These are phyloP conservation scores for Uropsilus gracilis DNA, from an alignment of 2,113 vertebrate genomes.

Conservation along the genomic window DNA sequence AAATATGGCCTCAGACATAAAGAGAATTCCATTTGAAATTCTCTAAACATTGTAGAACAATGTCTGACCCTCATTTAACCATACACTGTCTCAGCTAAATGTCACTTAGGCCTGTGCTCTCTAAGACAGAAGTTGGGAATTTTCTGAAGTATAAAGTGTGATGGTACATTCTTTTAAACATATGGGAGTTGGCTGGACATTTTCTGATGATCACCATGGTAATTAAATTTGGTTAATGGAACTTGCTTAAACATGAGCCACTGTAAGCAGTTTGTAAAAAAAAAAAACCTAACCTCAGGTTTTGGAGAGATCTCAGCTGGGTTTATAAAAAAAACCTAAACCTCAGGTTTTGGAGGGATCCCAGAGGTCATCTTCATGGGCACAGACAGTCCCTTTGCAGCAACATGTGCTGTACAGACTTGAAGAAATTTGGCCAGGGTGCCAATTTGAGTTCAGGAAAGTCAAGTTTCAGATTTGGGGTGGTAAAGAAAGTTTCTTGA, in stretches of 20 bases:
- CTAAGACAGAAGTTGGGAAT: neutral
- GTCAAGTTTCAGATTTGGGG: slow-evolving; percentile 53
- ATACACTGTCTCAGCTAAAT: neutral
- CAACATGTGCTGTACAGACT: neutral
- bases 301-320: slow-evolving; percentile 57
- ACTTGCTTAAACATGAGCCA: slow-evolving; percentile 44
- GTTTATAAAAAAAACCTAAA: no score
- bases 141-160: neutral
- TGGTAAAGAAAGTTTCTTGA: slow-evolving; percentile 47
- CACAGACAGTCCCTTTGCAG: slow-evolving; percentile 38
- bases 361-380: slow-evolving; percentile 4
- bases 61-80: slow-evolving; percentile 3
- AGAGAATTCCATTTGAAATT: neutral
- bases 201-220: slow-evolving; percentile 10
- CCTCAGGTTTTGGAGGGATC: slow-evolving; percentile 33
- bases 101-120: neutral
- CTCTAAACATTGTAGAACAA: neutral
- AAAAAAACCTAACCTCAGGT: neutral
- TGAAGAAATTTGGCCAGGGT: slow-evolving; percentile 9
- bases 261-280: slow-evolving; percentile 16
- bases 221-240: slow-evolving; percentile 50
- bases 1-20: neutral
- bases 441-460: slow-evolving; percentile 58
- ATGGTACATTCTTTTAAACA: neutral
- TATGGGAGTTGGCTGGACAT: slow-evolving; percentile 17